phyloP scores from a whole-genome alignment of 2,113 vertebrate species.

The Platysternon megacephalum region DNA sequence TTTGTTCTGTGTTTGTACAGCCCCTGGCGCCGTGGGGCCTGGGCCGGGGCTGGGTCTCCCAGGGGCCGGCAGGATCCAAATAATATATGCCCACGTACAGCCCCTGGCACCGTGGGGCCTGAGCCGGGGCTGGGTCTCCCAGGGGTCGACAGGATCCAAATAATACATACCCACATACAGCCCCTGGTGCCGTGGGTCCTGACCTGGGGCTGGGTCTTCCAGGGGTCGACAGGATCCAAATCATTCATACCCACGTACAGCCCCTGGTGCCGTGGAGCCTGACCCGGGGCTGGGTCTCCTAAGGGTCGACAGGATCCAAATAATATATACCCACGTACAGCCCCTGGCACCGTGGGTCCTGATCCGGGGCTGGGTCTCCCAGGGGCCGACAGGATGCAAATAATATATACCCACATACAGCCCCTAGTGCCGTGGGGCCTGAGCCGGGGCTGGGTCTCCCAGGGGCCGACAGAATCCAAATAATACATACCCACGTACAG shows the following conservation, averaged over 20 bases:
- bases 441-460: neutral
- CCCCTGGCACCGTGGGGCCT: neutral
- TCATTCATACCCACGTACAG: neutral
- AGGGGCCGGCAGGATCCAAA: neutral
- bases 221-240: too few relatives aligned
- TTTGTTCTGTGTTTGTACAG: neutral
- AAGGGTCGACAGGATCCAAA: neutral
- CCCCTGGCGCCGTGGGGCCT: neutral
- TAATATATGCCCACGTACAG: neutral
- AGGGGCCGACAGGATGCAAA: neutral
- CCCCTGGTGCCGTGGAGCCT: neutral
- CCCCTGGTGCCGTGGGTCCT: neutral
- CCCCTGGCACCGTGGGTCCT: too few relatives aligned
- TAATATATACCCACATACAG: neutral
- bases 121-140: rapidly evolving
- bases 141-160: too few relatives aligned
- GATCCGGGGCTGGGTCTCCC: neutral
- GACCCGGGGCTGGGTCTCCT: neutral
- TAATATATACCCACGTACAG: neutral
- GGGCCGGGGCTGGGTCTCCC: neutral
- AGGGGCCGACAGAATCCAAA: neutral
- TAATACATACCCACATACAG: neutral
- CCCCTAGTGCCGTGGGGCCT: too few relatives aligned
- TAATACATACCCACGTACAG: neutral
- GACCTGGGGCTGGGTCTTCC: rapidly evolving